Conservation (phyloP, 2,888 invertebrate species). For the Dynastes grantii region DNA sequence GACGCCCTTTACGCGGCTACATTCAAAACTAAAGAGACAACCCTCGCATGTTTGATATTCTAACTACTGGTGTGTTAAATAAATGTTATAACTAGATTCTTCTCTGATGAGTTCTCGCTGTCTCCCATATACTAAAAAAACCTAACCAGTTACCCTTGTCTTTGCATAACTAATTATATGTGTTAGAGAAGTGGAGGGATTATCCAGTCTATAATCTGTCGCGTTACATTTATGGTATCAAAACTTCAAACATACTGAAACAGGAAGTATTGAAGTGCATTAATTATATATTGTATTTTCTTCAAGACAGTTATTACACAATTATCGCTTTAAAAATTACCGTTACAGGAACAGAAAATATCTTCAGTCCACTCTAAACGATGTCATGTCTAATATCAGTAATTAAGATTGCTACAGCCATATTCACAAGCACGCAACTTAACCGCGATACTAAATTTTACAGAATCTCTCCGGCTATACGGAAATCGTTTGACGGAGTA, state of each 20-base stretch:
- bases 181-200: no score
- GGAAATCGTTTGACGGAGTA: conserved; percentile 89
- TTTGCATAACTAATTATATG: background rate
- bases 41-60: no score
- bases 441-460: conserved; percentile 57
- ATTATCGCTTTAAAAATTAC: conserved; percentile 4
- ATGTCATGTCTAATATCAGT: background rate
- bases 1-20: no score
- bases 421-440: conserved; percentile 9
- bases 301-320: conserved; percentile 3
- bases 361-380: background rate
- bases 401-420: conserved; percentile 3
- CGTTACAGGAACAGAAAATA: background rate
- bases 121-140: no score
- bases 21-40: no score
- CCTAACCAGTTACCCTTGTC: no score
- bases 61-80: no score
- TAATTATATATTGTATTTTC: conserved; percentile 1
- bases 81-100: no score
- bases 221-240: background rate
- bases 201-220: no score
- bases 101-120: no score
- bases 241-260: no score
- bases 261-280: background rate
- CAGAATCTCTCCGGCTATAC: conserved; percentile 90